Percentiles rank a stretch among this genome's conserved stretches.
Conservation (phyloP, 2,113 vertebrate species). For the Microtus richardsoni region DNA sequence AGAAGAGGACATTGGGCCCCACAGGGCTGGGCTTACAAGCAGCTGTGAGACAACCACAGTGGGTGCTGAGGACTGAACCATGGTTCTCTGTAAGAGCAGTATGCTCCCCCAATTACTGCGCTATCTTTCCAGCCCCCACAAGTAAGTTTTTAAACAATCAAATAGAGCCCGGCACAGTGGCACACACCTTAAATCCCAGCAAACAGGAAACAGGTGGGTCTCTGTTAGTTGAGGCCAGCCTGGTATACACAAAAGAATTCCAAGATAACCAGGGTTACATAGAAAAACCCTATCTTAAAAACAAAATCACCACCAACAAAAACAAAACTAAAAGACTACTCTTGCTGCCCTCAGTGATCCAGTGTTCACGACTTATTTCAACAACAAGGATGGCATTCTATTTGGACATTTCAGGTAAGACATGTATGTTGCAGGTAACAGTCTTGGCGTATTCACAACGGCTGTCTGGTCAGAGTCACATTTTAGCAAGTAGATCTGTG, state of each 20-base stretch:
- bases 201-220: not conserved
- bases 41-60: not conserved
- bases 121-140: not conserved
- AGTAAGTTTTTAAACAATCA: not conserved
- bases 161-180: not conserved
- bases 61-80: not conserved
- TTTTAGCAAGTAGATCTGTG: not conserved
- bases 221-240: not conserved
- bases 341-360: not conserved
- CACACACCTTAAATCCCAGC: not conserved
- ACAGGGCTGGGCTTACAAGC: not conserved
- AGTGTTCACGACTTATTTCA: too few species aligned
- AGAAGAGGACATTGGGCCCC: not conserved
- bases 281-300: not conserved
- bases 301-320: not conserved
- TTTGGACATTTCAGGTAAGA: not conserved
- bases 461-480: fast-evolving
- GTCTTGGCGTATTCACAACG: not conserved
- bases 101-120: not conserved
- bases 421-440: not conserved
- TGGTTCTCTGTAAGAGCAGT: not conserved
- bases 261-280: not conserved
- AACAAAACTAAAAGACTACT: not conserved
- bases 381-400: not conserved
- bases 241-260: not conserved